A percentile compares a stretch with the other conserved stretches of the same genome.
Conservation (phyloP, 2,888 invertebrate species). For the Epinotia ramella region DNA sequence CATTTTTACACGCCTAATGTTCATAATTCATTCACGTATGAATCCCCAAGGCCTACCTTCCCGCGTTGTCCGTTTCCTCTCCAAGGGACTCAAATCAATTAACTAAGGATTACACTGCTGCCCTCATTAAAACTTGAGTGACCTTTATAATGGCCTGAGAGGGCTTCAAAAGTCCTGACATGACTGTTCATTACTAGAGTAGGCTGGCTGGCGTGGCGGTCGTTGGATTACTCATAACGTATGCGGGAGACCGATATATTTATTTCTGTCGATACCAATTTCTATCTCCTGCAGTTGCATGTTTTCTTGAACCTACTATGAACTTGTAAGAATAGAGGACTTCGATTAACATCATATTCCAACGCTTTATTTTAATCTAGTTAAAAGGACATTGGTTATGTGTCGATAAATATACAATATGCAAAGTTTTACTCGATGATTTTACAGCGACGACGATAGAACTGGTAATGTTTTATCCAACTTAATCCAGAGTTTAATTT, state of each 20-base stretch:
- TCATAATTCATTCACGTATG: slow-evolving; percentile 35
- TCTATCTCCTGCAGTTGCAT: too few species aligned
- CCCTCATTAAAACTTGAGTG: slow-evolving; percentile 73
- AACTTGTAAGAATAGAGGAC: background rate
- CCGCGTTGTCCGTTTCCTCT: slow-evolving; percentile 48
- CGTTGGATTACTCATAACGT: background rate
- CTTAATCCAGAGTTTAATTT: slow-evolving; percentile 54
- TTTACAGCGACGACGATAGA: slow-evolving; percentile 8
- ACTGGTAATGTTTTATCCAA: slow-evolving; percentile 8
- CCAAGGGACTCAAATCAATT: slow-evolving; percentile 70
- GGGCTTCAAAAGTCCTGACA: slow-evolving; percentile 52
- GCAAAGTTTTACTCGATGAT: background rate
- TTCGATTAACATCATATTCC: background rate
- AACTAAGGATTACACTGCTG: slow-evolving; percentile 59
- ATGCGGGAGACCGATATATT: background rate
- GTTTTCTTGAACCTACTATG: background rate
- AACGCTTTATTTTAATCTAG: background rate
- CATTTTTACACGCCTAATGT: slow-evolving; percentile 40
- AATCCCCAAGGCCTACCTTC: slow-evolving; percentile 17
- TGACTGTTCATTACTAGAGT: background rate
- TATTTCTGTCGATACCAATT: too few species aligned
- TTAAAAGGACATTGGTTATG: background rate
- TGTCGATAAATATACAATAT: background rate
- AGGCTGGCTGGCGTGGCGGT: background rate
- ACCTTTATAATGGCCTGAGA: slow-evolving; percentile 69